These are phyloP conservation scores for Zygothrica quintamaculata DNA, from an alignment of 2,888 invertebrate genomes.

Conservation along the genomic window DNA sequence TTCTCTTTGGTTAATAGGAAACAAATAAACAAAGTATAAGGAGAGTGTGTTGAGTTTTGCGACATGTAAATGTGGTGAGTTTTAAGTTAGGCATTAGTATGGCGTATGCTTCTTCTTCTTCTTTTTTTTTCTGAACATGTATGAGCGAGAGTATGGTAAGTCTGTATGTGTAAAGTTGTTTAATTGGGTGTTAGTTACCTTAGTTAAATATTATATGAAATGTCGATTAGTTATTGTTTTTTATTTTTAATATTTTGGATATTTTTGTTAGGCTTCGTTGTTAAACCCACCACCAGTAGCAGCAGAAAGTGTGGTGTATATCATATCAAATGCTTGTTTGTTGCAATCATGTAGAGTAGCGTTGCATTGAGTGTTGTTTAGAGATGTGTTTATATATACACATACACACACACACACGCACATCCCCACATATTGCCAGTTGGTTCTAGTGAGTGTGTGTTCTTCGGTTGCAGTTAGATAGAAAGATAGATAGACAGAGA, in stretches of 20 bases:
- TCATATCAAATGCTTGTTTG: constrained; percentile 21
- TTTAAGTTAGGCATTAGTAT: constrained; percentile 20
- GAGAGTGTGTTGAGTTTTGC: too few relatives aligned
- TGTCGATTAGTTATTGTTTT: constrained; percentile 74
- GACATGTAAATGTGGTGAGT: too few relatives aligned
- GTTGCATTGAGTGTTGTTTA: not conserved
- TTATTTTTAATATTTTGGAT: too few relatives aligned
- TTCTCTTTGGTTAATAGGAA: too few relatives aligned
- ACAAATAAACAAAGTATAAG: too few relatives aligned
- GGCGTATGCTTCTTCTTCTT: too few relatives aligned
- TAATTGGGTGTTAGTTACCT: constrained; percentile 75
- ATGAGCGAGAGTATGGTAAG: constrained; percentile 21
- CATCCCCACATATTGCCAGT: too few relatives aligned
- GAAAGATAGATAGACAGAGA: not conserved
- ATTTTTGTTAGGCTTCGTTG: constrained; percentile 60
- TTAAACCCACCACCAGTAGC: constrained; percentile 47
- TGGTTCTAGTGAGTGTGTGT: not conserved
- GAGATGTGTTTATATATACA: not conserved
- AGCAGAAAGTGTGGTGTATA: constrained; percentile 40
- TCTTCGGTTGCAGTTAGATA: not conserved
- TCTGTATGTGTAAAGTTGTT: constrained; percentile 8
- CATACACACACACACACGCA: too few relatives aligned
- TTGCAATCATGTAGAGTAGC: constrained; percentile 10
- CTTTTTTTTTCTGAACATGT: constrained; percentile 6
- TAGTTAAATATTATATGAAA: constrained; percentile 75